Evolutionary conservation across 2,797 vertebrate genomes (phyloP), one percentile per base, ranked within the genome.

Genomic region (Melanotaenia boesemani): DNA sequence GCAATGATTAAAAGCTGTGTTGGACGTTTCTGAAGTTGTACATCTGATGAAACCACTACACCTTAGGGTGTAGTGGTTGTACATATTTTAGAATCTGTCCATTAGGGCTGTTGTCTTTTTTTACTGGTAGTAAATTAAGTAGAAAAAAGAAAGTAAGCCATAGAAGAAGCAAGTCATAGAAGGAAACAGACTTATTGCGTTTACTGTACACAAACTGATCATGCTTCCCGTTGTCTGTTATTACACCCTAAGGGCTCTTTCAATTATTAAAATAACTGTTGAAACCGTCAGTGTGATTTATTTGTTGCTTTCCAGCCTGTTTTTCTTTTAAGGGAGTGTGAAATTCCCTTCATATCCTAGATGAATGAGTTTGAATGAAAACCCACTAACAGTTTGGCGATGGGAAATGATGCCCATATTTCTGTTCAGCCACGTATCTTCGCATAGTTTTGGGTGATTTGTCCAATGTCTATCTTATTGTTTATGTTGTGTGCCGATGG

Each of bases 381-480:
- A 9, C 15, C 54, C 18, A 22, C 2, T 56, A 39, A 63, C 13
- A 70, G 26, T 41, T 34, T 39, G 22, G 56, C 34, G 36, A 41
- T 4, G 3, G 50, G 16, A 24, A 61, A 41, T 63, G 57, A 66
- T 32, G 55, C 39, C 20, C 7, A 22, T 44, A 61, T 36, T 63
- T 62, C 52, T 71, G 16, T 34, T 72, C 48, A 9, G 57, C 66
- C 16, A 10, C 18, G 54, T 28, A 69, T 65, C 41, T 59, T 62
- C 9, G 34, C 63, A 56, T 56, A 18, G 69, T 41, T 65, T 57
- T 54, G 22, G 16, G 59, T 65, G 65, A 24, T 41, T 26, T 60
- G 66, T 70, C 32, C 64, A 2, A 28, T 58, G 5, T 28, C 13
- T 56, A 6, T 57, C 10, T 34, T 59, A 48, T 50, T 26, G 22